Evolutionary conservation across 2,797 vertebrate genomes (phyloP).

Genomic region (Chlorospingus semifuscus): DNA sequence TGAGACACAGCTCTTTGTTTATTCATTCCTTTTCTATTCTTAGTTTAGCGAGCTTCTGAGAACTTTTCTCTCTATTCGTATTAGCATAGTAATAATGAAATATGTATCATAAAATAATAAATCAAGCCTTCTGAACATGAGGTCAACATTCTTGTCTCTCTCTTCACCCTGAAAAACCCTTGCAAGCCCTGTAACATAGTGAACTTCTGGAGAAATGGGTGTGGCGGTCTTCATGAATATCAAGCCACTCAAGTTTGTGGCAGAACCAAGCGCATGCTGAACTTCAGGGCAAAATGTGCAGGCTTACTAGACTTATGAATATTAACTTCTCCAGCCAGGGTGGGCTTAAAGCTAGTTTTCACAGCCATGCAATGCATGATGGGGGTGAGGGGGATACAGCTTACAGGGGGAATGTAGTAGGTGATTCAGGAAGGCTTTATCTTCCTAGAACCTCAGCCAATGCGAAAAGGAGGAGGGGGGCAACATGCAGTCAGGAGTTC

Average conservation of each 20-base stretch:
- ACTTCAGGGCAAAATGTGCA: neutral
- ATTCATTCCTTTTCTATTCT: too few species aligned
- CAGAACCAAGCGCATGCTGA: neutral
- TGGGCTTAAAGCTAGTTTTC: neutral
- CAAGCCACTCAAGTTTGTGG: fast-evolving
- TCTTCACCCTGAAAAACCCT: too few species aligned
- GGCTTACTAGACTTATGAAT: neutral
- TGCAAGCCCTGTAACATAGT: too few species aligned
- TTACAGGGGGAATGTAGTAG: neutral
- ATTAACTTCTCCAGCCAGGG: neutral
- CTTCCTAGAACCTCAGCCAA: neutral
- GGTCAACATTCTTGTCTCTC: too few species aligned
- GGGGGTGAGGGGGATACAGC: neutral
- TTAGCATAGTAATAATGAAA: too few species aligned
- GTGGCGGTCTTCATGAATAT: fast-evolving
- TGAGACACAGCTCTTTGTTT: too few species aligned
- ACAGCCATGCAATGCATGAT: too few species aligned
- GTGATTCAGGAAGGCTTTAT: neutral
- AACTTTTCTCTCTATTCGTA: too few species aligned
- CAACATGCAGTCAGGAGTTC: neutral
- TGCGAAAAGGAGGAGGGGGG: neutral
- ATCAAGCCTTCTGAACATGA: too few species aligned
- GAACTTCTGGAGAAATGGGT: neutral
- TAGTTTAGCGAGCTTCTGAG: too few species aligned
- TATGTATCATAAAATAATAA: too few species aligned